Evolutionary conservation across 2,888 invertebrate species (phyloP).

Genomic region (Caenorhabditis japonica): DNA sequence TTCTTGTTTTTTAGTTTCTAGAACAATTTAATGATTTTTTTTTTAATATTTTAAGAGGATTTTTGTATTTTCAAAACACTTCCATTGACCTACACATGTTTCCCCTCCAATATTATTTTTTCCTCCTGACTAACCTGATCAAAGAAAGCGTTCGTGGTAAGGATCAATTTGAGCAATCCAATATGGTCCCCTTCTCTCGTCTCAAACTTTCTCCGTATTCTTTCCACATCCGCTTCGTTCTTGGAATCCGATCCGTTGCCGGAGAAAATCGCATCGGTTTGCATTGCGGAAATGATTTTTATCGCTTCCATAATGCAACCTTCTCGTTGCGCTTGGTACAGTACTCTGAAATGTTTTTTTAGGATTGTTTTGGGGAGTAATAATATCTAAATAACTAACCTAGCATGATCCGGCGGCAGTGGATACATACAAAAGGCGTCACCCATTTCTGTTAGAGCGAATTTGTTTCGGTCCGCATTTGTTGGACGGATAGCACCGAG

Average conservation of each 20-base stretch:
- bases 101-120: too few species aligned
- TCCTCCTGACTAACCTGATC: too few species aligned
- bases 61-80: too few species aligned
- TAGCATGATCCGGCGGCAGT: constrained; percentile 57
- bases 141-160: constrained; percentile 54
- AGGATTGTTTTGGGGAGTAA: constrained; percentile 7
- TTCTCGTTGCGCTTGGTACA: constrained; percentile 55
- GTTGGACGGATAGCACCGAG: constrained; percentile 52
- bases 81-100: too few species aligned
- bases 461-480: constrained; percentile 25
- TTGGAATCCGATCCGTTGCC: constrained; percentile 32
- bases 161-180: constrained; percentile 63
- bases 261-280: constrained; percentile 87
- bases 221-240: constrained; percentile 50
- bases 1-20: too few species aligned
- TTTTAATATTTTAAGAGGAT: background rate
- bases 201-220: constrained; percentile 80
- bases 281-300: constrained; percentile 88
- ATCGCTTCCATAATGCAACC: constrained; percentile 81
- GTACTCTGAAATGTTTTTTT: constrained; percentile 45
- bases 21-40: too few species aligned
- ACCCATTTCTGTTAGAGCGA: constrained; percentile 54
- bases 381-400: constrained; percentile 20
- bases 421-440: constrained; percentile 54
- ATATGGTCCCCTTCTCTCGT: constrained; percentile 74